These are phyloP conservation scores for Dicyrtoma fusca DNA, from an alignment of 2,888 invertebrate species.

Conservation along the genomic window DNA sequence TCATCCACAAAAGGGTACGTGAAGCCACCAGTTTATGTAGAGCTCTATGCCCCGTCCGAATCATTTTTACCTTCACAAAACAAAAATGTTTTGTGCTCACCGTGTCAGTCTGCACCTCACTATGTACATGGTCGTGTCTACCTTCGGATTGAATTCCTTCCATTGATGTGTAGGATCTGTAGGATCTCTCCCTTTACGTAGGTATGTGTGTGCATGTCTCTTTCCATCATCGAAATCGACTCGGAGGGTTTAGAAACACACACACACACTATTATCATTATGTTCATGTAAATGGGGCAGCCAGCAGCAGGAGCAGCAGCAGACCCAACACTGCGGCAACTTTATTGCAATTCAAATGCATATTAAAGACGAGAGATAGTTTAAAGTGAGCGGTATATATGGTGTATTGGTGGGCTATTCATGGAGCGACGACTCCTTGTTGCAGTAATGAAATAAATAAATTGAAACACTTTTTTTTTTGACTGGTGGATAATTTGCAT, in stretches of 20 bases:
- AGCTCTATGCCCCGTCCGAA: neutral
- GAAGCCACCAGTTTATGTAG: neutral
- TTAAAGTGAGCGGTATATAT: no score
- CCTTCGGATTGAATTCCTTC: neutral
- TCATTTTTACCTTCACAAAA: slow-evolving; percentile 15
- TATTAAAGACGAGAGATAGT: slow-evolving; percentile 1
- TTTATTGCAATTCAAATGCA: neutral
- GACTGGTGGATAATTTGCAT: slow-evolving; percentile 36
- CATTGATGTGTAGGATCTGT: neutral
- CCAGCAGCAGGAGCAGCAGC: no score
- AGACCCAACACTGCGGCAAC: neutral
- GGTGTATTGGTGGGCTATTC: no score
- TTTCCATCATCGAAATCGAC: neutral
- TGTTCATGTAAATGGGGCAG: slow-evolving; percentile 10
- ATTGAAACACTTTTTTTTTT: slow-evolving; percentile 33
- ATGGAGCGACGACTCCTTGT: slow-evolving; percentile 11
- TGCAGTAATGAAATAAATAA: slow-evolving; percentile 24
- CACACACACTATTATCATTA: neutral
- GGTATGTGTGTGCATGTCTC: neutral
- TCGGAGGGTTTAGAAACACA: neutral
- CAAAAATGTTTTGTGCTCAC: slow-evolving; percentile 18
- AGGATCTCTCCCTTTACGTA: neutral
- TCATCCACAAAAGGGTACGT: neutral
- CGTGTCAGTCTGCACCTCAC: neutral
- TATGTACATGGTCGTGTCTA: neutral